Base-by-base conservation (phyloP, 2,797 vertebrate genomes). In the Chrysolophus pictus region DNA sequence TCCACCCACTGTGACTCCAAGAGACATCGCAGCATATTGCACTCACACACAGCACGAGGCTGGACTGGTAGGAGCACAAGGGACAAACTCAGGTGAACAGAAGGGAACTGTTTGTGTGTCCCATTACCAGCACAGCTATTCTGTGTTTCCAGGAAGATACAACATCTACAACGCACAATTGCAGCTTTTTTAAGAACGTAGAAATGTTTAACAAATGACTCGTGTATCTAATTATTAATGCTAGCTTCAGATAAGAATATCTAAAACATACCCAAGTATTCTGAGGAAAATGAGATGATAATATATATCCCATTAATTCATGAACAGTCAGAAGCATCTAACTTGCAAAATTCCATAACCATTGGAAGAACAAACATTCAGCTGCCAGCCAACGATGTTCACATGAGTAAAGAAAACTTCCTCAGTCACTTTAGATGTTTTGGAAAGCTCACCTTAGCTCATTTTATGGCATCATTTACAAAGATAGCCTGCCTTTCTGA, bases 401-500 rank as follows among this genome's bases (percentile, higher is more conserved):
- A 47, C 15, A 84, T 49, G n/a, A 85, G 47, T 31, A 49, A 90
- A 88, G 14, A 10, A 73, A 64, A 14, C n/a, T 62, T 74, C 44
- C 28, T 90, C 58, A 90, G 74, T 77, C 47, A 49, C 29, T 64
- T 28, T 26, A 63, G 29, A n/a, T 56, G 18, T 33, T 33, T n/a
- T n/a, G 19, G 37, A 63, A 63, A 39, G 24, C 35, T 62, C 35
- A 41, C 26, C 53, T 31, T 19, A 90, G 29, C 53, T 88, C 64
- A 69, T 59, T 75, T 73, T 37, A 23, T 4, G 87, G 62, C 8
- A 87, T 9, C 58, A 88, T 82, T 95, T 90, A 89, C 83, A 77
- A 94, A 96, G 91, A 79, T 92, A 75, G 67, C 68, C 13, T 14
- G 23, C 47, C 83, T 94, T 96, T 96, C 63, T 78, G 59, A 95